phyloP scores from a whole-genome alignment of 2,797 vertebrate species.

The Helostoma temminkii region DNA sequence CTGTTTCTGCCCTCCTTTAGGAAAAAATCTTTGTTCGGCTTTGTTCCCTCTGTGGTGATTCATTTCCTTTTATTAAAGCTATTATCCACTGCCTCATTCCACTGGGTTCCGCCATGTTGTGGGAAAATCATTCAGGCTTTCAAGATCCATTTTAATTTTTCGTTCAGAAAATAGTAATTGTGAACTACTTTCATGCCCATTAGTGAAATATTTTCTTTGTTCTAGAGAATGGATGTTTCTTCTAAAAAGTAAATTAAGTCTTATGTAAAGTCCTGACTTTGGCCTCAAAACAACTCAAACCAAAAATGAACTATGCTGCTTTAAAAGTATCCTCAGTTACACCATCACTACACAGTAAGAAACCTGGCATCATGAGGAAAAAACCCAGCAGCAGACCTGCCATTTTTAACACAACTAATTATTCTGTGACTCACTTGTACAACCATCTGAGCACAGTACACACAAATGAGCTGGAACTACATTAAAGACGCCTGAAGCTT shows the following conservation, averaged over 20 bases:
- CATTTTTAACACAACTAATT: constrained; percentile 11
- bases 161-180: too few species aligned
- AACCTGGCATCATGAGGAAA: neutral
- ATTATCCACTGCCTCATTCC: too few species aligned
- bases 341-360: neutral
- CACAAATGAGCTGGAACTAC: neutral
- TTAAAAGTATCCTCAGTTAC: neutral
- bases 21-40: too few species aligned
- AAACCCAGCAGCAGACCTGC: neutral
- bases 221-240: neutral
- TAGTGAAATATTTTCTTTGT: neutral
- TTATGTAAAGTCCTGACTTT: too few species aligned
- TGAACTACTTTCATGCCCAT: too few species aligned
- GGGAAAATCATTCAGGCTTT: too few species aligned
- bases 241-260: neutral
- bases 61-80: too few species aligned
- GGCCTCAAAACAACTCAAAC: neutral
- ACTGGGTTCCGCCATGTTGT: too few species aligned
- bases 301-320: neutral
- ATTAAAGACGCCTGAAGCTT: neutral
- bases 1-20: too few species aligned
- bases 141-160: too few species aligned
- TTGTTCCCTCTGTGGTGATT: too few species aligned
- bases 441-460: constrained; percentile 9
- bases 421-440: constrained; percentile 6